Base-by-base conservation (phyloP, 2,888 invertebrate genomes). In the Quadriops clusia region DNA sequence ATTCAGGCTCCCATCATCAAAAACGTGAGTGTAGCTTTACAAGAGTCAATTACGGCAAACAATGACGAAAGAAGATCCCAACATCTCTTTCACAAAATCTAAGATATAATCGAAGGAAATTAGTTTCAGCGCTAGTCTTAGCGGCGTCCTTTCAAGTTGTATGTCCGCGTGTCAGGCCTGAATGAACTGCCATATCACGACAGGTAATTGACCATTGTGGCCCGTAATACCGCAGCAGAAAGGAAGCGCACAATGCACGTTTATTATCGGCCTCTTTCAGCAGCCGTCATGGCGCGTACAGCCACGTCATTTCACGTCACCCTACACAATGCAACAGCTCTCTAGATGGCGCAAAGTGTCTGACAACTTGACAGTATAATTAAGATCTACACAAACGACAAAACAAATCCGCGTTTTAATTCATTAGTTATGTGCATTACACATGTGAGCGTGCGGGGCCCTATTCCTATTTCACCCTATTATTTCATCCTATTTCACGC, bases 191-290 rank as follows among this genome's bases (percentile, higher is more conserved):
- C 46, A 51, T 51, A 53, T 53, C 53, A 52, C 53, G 51, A 51
- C 54, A 54, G 54, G 54, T 56, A 56, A 56, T 56, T 54, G 56
- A 54, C 56, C 53, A 56, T 56, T 56, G 56, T 56, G 48, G 43
- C 40, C 40, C 34, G 46, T 48, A 51, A 49, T 51, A 45, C 48
- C 42, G 46, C 37, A 42, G 42, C 46, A 48, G 49, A 51, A 51
- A 54, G 53, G 53, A 55, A 54, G 52, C 51, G 42, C 44, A 56
- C 54, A 55, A 55, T 55, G 50, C 49, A 44, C 51, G 51, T 51
- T 50, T 54, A 54, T 53, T 54, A 54, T 54, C 54, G 51, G 47
- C 39, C 47, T 48, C 53, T 54, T 56, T 56, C 56, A 53, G 42
- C 52, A 42, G 47, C 46, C 53, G 52, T 54, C 54, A 54, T 44